Evolutionary conservation across 1,140 invertebrate genomes (phyloP).

Genomic region (Trissolcus basalis): DNA sequence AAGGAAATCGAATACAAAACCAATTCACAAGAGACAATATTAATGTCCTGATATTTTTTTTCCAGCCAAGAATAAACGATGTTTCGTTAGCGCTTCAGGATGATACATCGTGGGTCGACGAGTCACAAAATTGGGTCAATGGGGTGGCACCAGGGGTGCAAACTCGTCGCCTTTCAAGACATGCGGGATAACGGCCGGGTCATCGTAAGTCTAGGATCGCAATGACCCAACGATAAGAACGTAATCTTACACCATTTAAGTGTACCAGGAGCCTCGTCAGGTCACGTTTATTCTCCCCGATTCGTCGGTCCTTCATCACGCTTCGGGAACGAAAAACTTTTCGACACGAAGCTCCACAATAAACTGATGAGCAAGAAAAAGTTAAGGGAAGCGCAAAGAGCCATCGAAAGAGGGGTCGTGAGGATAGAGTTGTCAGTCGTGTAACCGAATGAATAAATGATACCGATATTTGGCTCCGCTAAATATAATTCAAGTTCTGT

Average conservation of each 20-base stretch:
- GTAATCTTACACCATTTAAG: constrained; percentile 55
- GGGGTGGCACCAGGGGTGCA: constrained; percentile 10
- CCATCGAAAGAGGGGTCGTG: constrained; percentile 55
- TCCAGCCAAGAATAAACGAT: constrained; percentile 33
- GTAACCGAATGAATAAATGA: constrained; percentile 58
- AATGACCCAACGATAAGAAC: constrained; percentile 54
- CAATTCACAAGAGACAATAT: constrained; percentile 18
- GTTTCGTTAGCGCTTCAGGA: constrained; percentile 21
- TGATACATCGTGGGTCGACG: constrained; percentile 52
- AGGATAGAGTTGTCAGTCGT: constrained; percentile 49
- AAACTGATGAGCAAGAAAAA: constrained; percentile 46
- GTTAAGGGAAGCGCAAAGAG: constrained; percentile 36
- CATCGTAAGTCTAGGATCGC: constrained; percentile 10
- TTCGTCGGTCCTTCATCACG: constrained; percentile 51
- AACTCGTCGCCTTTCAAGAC: neutral
- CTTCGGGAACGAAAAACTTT: constrained; percentile 55
- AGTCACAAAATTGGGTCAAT: constrained; percentile 57
- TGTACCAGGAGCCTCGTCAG: constrained; percentile 19
- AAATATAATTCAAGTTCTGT: constrained; percentile 54
- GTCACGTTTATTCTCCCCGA: constrained; percentile 56
- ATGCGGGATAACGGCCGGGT: constrained; percentile 46
- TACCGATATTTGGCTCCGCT: constrained; percentile 38
- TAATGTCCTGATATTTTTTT: constrained; percentile 46
- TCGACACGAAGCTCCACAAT: constrained; percentile 32
- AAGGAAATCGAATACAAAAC: constrained; percentile 19